phyloP scores from a whole-genome alignment of 1,140 invertebrate genomes.

The Drosophila watanabei region DNA sequence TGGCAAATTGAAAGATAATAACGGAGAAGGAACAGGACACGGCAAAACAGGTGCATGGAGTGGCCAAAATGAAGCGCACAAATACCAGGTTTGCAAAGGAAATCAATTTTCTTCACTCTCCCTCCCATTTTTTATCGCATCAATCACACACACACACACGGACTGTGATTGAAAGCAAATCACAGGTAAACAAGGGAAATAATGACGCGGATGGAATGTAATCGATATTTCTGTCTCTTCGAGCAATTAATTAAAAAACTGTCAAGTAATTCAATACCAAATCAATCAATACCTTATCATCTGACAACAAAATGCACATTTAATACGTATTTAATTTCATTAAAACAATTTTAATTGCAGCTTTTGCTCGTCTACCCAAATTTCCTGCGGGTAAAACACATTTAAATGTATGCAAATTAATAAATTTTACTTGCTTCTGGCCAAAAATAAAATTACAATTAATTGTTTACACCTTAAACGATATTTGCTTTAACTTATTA shows the following conservation, averaged over 20 bases:
- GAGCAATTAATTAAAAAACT: conserved; percentile 11
- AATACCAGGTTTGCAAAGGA: conserved; percentile 26
- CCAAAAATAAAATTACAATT: neutral
- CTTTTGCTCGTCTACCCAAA: neutral
- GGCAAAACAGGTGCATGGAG: conserved; percentile 44
- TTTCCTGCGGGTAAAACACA: neutral
- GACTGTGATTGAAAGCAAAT: conserved; percentile 37
- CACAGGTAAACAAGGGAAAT: conserved; percentile 34
- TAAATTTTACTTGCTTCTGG: neutral
- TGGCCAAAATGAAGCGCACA: conserved; percentile 12
- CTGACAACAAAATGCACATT: conserved; percentile 1
- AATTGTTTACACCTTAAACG: neutral
- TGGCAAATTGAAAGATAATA: conserved; percentile 81
- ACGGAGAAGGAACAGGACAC: conserved; percentile 31
- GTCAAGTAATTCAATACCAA: conserved; percentile 4
- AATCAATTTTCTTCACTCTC: conserved; percentile 36
- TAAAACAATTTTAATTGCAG: conserved; percentile 7
- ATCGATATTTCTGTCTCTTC: conserved; percentile 12
- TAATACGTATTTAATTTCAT: conserved; percentile 1
- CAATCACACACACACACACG: conserved; percentile 24
- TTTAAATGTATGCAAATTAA: neutral
- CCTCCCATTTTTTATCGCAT: conserved; percentile 7
- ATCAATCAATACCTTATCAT: conserved; percentile 9
- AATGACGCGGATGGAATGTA: conserved; percentile 8
- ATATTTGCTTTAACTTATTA: neutral